Percentiles rank a stretch among this genome's conserved stretches.
Conservation (phyloP, 2,797 vertebrate species). For the Cryptoblepharus egeriae region DNA sequence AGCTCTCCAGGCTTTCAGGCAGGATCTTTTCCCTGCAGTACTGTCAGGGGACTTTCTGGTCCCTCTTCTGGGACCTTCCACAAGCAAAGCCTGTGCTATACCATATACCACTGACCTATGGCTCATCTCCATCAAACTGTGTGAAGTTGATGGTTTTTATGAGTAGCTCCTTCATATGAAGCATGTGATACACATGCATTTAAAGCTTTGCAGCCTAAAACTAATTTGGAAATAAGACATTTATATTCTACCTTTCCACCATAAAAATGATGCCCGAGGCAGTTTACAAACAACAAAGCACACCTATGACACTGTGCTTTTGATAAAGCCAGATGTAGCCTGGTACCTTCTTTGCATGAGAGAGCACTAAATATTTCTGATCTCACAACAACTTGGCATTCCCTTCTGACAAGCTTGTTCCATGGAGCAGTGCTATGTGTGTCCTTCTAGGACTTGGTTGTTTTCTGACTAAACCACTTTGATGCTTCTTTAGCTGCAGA, state of each 20-base stretch:
- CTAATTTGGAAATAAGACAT: background rate
- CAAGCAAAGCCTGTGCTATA: too few species aligned
- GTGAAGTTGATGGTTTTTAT: background rate
- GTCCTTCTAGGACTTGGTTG: too few species aligned
- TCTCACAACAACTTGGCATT: slow-evolving; percentile 17
- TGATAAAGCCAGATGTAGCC: background rate
- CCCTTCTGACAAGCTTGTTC: slow-evolving; percentile 41
- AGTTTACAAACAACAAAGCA: background rate
- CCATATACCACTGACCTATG: too few species aligned
- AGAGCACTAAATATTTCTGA: background rate
- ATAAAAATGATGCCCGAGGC: too few species aligned
- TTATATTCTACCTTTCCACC: too few species aligned
- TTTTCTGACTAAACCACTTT: background rate
- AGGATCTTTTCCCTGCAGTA: too few species aligned
- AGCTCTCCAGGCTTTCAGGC: too few species aligned
- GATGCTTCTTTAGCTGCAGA: background rate
- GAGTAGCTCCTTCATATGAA: background rate
- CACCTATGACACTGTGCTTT: fast-evolving
- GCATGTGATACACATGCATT: background rate
- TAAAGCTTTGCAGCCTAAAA: background rate
- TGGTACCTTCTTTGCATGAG: background rate
- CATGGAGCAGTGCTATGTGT: background rate
- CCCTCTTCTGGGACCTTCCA: too few species aligned
- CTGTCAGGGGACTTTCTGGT: too few species aligned
- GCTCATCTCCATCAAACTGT: background rate